These are phyloP conservation scores for Tromatobia lineatoria DNA, from an alignment of 2,888 invertebrate species.

Conservation along the genomic window DNA sequence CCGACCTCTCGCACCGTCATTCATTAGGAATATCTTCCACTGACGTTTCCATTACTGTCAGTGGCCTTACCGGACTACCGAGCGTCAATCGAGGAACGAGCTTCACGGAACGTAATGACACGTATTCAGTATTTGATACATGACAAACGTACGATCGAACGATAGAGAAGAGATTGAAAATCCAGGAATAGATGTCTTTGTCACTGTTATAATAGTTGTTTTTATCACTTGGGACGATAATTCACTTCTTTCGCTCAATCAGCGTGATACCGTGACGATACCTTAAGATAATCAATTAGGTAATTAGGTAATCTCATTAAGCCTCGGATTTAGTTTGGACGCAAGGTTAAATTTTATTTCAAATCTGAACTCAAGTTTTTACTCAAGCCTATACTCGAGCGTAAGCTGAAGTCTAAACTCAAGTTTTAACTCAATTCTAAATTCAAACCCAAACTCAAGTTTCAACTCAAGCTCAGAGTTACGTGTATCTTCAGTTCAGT, in stretches of 20 bases:
- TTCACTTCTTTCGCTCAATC: neutral
- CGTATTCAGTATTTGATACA: conserved; percentile 35
- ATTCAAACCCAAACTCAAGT: too few species aligned
- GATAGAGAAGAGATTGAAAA: neutral
- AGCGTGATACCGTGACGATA: neutral
- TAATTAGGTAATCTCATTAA: too few species aligned
- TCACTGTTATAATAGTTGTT: neutral
- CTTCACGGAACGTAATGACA: conserved; percentile 22
- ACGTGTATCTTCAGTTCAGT: too few species aligned
- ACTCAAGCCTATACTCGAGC: too few species aligned
- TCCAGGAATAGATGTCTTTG: neutral
- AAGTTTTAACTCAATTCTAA: too few species aligned
- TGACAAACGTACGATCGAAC: neutral
- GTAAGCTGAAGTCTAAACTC: too few species aligned
- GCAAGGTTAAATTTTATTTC: too few species aligned
- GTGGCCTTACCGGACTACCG: conserved; percentile 4
- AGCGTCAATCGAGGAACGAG: conserved; percentile 6
- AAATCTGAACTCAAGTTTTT: too few species aligned
- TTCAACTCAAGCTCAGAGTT: too few species aligned
- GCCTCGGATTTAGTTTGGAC: too few species aligned
- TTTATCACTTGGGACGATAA: neutral
- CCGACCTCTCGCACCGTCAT: conserved; percentile 41
- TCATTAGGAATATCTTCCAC: conserved; percentile 47
- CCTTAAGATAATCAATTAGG: too few species aligned
- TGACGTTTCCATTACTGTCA: conserved; percentile 50